Conservation (phyloP, 2,888 invertebrate species). For the Dyspetes luteomarginatus region DNA sequence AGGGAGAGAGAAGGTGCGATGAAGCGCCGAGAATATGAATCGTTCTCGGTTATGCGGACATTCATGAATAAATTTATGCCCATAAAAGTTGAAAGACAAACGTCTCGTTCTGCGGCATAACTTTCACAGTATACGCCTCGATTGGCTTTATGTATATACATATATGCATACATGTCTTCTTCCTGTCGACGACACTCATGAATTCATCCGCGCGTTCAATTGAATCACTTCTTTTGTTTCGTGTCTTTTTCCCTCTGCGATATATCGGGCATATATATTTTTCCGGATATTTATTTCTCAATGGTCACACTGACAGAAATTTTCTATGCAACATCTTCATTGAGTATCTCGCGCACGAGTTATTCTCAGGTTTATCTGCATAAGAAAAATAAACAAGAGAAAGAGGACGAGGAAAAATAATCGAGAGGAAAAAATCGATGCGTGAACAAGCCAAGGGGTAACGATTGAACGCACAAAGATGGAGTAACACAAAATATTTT, state of each 20-base stretch:
- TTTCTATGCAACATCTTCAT: no score
- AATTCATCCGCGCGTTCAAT: conserved; percentile 15
- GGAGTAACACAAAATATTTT: no score
- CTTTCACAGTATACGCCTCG: no score
- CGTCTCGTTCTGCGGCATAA: conserved; percentile 3
- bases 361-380: no score
- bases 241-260: background rate
- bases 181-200: no score
- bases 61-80: conserved; percentile 52
- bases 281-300: conserved; percentile 32
- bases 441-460: background rate
- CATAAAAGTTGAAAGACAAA: conserved; percentile 46
- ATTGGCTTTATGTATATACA: no score
- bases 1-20: background rate
- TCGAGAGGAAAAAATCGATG: background rate
- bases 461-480: no score
- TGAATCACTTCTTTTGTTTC: conserved; percentile 27
- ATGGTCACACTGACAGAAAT: no score
- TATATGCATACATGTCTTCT: no score
- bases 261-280: conserved; percentile 3
- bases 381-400: background rate
- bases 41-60: conserved; percentile 3
- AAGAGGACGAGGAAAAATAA: conserved; percentile 10
- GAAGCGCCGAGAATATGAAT: conserved; percentile 42
- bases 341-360: no score